These are phyloP conservation scores for Chelonus insularis DNA, from an alignment of 1,140 invertebrate genomes.

Conservation along the genomic window DNA sequence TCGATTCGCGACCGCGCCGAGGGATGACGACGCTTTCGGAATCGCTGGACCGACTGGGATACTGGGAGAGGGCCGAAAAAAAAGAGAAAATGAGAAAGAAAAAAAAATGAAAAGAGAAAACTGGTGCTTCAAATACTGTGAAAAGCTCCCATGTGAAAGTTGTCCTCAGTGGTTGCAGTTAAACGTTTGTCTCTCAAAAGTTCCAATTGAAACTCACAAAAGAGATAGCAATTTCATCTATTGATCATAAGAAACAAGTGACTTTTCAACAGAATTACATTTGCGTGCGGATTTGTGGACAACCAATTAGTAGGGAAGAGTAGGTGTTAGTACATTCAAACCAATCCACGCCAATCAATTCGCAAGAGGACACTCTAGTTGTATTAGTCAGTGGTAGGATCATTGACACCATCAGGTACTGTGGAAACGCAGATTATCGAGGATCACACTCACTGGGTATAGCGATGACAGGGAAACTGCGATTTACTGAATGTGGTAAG, in stretches of 20 bases:
- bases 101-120: neutral
- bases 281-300: neutral
- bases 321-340: neutral
- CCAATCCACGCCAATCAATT: conserved; percentile 10
- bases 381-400: neutral
- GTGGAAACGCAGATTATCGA: conserved; percentile 13
- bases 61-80: neutral
- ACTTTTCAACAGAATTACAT: neutral
- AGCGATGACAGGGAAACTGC: conserved; percentile 10
- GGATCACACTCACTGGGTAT: neutral
- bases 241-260: neutral
- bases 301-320: neutral
- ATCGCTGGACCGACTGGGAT: conserved; percentile 23
- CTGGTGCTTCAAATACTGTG: neutral
- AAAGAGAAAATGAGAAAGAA: conserved; percentile 3
- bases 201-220: neutral
- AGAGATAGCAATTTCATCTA: neutral
- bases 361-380: neutral
- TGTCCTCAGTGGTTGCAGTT: conserved; percentile 5
- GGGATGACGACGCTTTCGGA: conserved; percentile 22
- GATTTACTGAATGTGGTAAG: neutral
- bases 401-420: conserved; percentile 17
- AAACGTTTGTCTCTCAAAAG: conserved; percentile 8
- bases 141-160: conserved; percentile 9
- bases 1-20: conserved; percentile 25